phyloP scores from a whole-genome alignment of 2,888 invertebrate genomes.

The Drosophila prolongata region DNA sequence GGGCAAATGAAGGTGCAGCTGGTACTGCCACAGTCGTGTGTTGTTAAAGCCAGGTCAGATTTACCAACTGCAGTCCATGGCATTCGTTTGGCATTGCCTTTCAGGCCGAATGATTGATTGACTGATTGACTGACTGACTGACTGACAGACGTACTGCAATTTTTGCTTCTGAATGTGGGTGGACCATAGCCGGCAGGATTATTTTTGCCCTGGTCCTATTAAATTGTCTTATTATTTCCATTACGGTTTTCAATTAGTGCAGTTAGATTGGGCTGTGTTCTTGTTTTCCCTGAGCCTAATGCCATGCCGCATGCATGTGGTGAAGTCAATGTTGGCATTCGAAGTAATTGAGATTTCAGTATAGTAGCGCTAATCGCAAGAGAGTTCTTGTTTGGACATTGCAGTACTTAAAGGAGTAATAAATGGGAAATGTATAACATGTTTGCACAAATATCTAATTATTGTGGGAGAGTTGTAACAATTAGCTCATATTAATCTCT shows the following conservation, averaged over 20 bases:
- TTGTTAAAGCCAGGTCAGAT: background rate
- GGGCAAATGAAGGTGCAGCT: constrained; percentile 10
- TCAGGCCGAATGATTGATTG: constrained; percentile 30
- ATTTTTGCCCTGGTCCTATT: constrained; percentile 4
- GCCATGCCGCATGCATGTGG: background rate
- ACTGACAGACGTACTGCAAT: background rate
- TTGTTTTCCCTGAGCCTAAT: constrained; percentile 4
- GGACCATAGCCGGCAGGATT: constrained; percentile 8
- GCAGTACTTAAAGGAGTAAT: background rate
- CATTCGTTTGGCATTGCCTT: constrained; percentile 18
- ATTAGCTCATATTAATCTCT: background rate
- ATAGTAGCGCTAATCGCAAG: constrained; percentile 1
- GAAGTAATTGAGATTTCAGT: constrained; percentile 8
- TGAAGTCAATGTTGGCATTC: background rate
- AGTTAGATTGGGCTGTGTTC: background rate
- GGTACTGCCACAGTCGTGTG: background rate
- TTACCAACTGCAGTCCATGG: constrained; percentile 7
- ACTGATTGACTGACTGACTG: constrained; percentile 21
- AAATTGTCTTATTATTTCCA: constrained; percentile 24
- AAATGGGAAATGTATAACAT: background rate
- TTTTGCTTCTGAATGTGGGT: background rate
- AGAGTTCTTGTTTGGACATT: constrained; percentile 4
- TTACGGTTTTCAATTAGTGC: constrained; percentile 32
- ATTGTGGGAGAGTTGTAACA: background rate
- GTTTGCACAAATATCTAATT: constrained; percentile 2